Conservation (phyloP, 2,797 vertebrate genomes). For the Peromyscus nudipes region DNA sequence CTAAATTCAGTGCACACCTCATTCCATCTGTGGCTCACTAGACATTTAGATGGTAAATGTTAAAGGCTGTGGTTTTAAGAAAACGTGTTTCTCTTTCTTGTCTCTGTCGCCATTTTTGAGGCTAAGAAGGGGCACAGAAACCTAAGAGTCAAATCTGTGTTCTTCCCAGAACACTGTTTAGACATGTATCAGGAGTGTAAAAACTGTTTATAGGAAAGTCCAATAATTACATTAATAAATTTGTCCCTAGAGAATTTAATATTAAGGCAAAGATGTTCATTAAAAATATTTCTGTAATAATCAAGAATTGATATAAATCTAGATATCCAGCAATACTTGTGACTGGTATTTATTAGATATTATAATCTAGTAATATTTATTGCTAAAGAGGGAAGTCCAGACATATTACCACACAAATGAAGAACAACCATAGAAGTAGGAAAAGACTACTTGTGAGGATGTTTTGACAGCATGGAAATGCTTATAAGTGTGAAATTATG, state of each 20-base stretch:
- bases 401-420: background rate
- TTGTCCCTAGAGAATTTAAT: background rate
- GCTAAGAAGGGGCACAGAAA: background rate
- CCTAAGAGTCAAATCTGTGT: background rate
- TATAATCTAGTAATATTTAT: background rate
- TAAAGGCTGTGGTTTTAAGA: background rate
- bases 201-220: background rate
- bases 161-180: background rate
- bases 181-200: background rate
- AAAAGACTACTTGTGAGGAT: background rate
- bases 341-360: background rate
- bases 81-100: background rate
- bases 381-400: background rate
- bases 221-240: background rate
- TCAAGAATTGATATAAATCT: background rate
- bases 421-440: background rate
- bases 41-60: background rate
- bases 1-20: background rate
- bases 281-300: background rate
- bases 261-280: background rate
- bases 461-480: background rate
- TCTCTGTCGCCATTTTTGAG: background rate
- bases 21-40: background rate
- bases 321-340: background rate
- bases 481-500: background rate